Evolutionary conservation across 2,888 invertebrate genomes (phyloP), one percentile per base, ranked within the genome.

Genomic region (Scaptomyza polygonia): DNA sequence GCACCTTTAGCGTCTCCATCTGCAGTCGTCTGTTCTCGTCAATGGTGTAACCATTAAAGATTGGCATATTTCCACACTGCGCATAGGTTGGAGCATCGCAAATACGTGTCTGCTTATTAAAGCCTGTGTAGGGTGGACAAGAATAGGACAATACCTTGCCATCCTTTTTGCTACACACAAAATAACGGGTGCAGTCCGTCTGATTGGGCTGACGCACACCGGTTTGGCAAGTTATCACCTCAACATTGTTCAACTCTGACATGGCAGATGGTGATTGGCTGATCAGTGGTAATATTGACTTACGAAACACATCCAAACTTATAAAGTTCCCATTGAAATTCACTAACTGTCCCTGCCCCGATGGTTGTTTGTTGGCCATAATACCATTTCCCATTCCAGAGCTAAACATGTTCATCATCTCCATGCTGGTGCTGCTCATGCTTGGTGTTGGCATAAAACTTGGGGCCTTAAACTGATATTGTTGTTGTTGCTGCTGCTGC

Each of bases 141-240:
- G 91, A 88, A 73, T 93, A 93, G 16, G 92, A 91, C 5, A 91
- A 75, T 0, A 93, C 88, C 30, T 88, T 89, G 7, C 92, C 91
- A 51, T 90, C 91, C 66, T 90, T 91, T 27, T 91, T 91, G 70
- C 92, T 92, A 73, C 93, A 93, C 1, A 92, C 92, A 68, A 92
- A 93, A 67, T 93, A 93, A 29, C 90, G 92, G 1, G 90, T 91
- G 64, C 93, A 93, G 55, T 93, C 92, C 0, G 93, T 93, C n/a
- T 65, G 74, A 75, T 93, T 93, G 2, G 92, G 90, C 36, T 93
- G 90, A 1, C 93, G 90, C 5, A 92, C 85, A 0, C 92, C 92
- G 8, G 89, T 71, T 18, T 90, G 90, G 59, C 93, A 93, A 6
- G 92, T 91, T 39, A 93, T 87, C 3, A 92, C 79, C 70, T 91